phyloP scores from a whole-genome alignment of 2,797 vertebrate genomes.

The Microctenopoma stevenorrisi region DNA sequence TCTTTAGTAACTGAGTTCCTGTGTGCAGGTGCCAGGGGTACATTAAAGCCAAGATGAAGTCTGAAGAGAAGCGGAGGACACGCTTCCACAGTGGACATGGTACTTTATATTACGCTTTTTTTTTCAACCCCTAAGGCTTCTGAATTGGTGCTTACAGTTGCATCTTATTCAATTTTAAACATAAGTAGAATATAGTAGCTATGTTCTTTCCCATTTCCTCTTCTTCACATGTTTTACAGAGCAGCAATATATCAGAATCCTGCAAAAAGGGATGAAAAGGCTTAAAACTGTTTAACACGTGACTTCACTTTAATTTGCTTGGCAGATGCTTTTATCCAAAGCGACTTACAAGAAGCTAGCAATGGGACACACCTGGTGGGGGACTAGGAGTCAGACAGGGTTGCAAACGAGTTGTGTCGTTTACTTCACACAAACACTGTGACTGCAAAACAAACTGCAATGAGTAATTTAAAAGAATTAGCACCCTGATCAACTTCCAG shows the following conservation, averaged over 20 bases:
- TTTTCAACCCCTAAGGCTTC: not conserved
- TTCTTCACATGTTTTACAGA: not conserved
- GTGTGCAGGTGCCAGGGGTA: constrained; percentile 93
- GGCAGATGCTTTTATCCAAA: no score
- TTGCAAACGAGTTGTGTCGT: no score
- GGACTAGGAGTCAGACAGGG: no score
- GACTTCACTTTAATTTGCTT: no score
- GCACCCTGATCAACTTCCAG: not conserved
- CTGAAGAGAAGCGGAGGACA: constrained; percentile 95
- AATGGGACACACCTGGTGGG: no score
- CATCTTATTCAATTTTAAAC: not conserved
- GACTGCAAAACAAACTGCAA: no score
- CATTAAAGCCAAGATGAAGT: constrained; percentile 98
- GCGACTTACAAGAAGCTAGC: no score
- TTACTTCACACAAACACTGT: not conserved
- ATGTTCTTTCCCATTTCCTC: not conserved
- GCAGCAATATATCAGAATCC: not conserved
- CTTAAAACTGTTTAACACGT: not conserved
- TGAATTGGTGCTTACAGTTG: not conserved
- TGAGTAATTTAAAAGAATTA: no score
- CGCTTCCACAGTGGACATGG: constrained; percentile 93
- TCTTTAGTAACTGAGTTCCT: constrained; percentile 26
- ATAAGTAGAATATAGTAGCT: not conserved
- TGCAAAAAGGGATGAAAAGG: not conserved
- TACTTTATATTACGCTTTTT: constrained; percentile 68